phyloP scores from a whole-genome alignment of 1,140 invertebrate genomes.

The Zaprionus ghesquierei region DNA sequence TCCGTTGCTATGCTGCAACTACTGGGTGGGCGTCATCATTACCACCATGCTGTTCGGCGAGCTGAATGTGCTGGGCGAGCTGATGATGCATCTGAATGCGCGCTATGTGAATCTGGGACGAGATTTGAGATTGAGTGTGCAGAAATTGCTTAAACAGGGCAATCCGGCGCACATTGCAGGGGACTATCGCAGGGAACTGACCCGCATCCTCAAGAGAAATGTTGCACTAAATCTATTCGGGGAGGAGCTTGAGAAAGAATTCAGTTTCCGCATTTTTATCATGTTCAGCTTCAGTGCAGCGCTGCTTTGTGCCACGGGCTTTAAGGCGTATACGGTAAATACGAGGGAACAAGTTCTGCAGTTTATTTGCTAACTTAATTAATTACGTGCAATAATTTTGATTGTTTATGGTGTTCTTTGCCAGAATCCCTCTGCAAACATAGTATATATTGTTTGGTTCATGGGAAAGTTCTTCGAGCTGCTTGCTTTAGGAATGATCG shows the following conservation, averaged over 20 bases:
- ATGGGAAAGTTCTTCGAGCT: slow-evolving; percentile 57
- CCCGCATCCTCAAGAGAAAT: slow-evolving; percentile 52
- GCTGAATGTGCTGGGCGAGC: slow-evolving; percentile 63
- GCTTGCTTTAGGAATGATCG: slow-evolving; percentile 56
- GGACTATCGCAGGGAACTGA: slow-evolving; percentile 36
- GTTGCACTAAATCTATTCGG: slow-evolving; percentile 56
- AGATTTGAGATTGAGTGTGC: slow-evolving; percentile 31
- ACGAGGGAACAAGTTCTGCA: too few species aligned
- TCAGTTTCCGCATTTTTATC: slow-evolving; percentile 68
- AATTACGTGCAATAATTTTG: too few species aligned
- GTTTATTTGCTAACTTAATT: too few species aligned
- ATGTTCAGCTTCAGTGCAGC: slow-evolving; percentile 66
- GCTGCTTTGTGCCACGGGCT: slow-evolving; percentile 61
- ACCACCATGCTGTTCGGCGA: slow-evolving; percentile 64
- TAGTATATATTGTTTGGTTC: slow-evolving; percentile 62
- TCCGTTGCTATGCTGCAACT: slow-evolving; percentile 48
- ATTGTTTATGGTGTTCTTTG: not conserved
- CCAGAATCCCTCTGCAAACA: slow-evolving; percentile 49
- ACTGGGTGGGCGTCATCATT: slow-evolving; percentile 65
- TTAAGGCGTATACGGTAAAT: slow-evolving; percentile 67
- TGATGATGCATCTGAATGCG: slow-evolving; percentile 71
- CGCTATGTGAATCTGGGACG: slow-evolving; percentile 53
- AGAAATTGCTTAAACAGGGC: not conserved
- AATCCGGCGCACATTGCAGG: slow-evolving; percentile 5
- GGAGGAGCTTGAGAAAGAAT: slow-evolving; percentile 55